Base-by-base conservation (phyloP, 1,140 invertebrate genomes). In the Antheraea mylitta region DNA sequence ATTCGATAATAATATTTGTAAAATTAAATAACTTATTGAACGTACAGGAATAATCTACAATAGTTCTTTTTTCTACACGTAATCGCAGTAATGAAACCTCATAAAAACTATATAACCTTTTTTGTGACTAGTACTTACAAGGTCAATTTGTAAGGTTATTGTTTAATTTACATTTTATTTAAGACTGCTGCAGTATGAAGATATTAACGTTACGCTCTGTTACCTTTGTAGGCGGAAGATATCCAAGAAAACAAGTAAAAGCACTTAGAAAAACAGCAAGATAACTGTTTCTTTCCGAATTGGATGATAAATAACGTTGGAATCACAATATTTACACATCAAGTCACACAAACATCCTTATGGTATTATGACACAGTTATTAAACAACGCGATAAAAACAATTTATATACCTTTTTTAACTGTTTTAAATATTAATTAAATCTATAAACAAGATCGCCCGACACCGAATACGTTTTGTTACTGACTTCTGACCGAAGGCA, bases 401-500 rank as follows among this genome's bases (percentile, higher is more conserved):
- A 30, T 53, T 18, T n/a, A 11, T 45, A n/a, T 61, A 38, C 74
- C 70, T 66, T 22, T 72, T 30, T 72, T 72, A 58, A 70, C 70
- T 73, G 74, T 69, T 73, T 59, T n/a, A 64, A 45, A 58, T 67
- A 64, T 62, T 67, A 67, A 67, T 73, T 66, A 11, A 30, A 61
- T 61, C 60, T 65, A 70, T 68, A 67, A 63, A 84, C 73, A 86
- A 78, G 76, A 81, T 77, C 68, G 73, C 63, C 74, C 77, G 69
- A 77, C 72, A 69, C 70, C 66, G 75, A 75, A 80, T 77, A 73
- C 79, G 74, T 70, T 86, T 83, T 85, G 86, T 86, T 75, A 90
- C 87, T 89, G 86, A 90, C 87, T 90, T 90, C 86, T 71, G 78
- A 77, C 81, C 78, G 77, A 77, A 85, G 59, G 70, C 63, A 59